These are phyloP conservation scores for Danio rerio DNA, from an alignment of 2,113 vertebrate genomes.

Conservation along the genomic window GRCz12tu NC_133183.1:58111001-58111500, in stretches of 20 bases:
- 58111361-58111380: constrained; percentile 6
- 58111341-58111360: background rate
- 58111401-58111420: constrained; percentile 40
- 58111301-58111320: constrained; percentile 53
- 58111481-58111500: constrained; percentile 56
- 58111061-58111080: background rate
- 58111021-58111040: constrained; percentile 27
- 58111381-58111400: constrained; percentile 3
- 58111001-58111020: constrained; percentile 38
- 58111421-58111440: constrained; percentile 46
- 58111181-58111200: background rate
- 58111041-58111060: background rate
- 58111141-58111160: constrained; percentile 60
- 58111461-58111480: constrained; percentile 50
- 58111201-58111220: constrained; percentile 19
- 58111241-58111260: constrained; percentile 58
- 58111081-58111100: constrained; percentile 18
- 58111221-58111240: constrained; percentile 61
- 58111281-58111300: constrained; percentile 55
- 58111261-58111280: constrained; percentile 45
- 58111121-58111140: constrained; percentile 63
- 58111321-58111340: constrained; percentile 38
- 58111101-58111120: constrained; percentile 51
- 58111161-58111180: constrained; percentile 46
- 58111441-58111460: constrained; percentile 33